Conservation (phyloP, 2,888 invertebrate species). For the Pyrgus malvae region DNA sequence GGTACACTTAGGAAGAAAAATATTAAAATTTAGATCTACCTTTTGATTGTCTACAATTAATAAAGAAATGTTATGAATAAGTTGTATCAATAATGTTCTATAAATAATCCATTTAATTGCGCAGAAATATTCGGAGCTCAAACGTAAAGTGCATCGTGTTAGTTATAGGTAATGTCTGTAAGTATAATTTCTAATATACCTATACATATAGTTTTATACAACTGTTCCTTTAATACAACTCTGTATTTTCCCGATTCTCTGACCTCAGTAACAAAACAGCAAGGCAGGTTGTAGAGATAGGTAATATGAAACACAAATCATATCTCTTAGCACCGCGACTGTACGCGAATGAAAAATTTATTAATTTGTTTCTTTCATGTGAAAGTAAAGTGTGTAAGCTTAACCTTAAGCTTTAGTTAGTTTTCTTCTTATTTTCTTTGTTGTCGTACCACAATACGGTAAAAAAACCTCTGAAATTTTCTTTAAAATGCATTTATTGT, state of each 20-base stretch:
- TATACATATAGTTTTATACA: too few species aligned
- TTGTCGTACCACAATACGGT: neutral
- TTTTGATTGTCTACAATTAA: neutral
- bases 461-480: neutral
- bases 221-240: too few species aligned
- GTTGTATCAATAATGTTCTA: too few species aligned
- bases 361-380: constrained; percentile 4
- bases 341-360: constrained; percentile 28
- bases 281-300: too few species aligned
- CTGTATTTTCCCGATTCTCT: too few species aligned
- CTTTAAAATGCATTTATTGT: neutral
- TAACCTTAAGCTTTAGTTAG: neutral
- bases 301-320: neutral
- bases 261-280: too few species aligned
- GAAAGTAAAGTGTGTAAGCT: neutral
- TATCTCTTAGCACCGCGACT: constrained; percentile 1
- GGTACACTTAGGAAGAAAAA: constrained; percentile 28
- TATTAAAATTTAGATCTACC: neutral
- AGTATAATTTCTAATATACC: too few species aligned
- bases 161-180: too few species aligned
- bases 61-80: neutral
- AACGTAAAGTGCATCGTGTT: too few species aligned
- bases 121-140: too few species aligned
- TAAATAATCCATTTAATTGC: too few species aligned
- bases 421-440: neutral